Percentiles rank a stretch among this genome's conserved stretches.
phyloP scores from a whole-genome alignment of 2,113 vertebrate genomes.

The Corvus hawaiiensis region DNA sequence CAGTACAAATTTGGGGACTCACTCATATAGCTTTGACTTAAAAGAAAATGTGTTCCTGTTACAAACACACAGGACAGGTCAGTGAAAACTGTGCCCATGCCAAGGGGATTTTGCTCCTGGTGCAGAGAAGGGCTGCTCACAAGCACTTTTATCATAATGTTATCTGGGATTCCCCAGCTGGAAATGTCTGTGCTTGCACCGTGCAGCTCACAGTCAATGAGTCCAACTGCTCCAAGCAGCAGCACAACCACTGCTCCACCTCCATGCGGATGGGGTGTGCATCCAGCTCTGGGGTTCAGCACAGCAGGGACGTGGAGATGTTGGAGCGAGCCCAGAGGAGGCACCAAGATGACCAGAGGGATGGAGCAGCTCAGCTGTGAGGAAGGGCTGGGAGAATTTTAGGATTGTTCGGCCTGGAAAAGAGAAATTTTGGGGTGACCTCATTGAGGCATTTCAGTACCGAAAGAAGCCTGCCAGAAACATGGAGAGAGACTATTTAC shows the following conservation, averaged over 20 bases:
- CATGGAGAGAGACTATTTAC: neutral
- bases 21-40: neutral
- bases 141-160: accelerated
- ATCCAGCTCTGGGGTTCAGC: neutral
- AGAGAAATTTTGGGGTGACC: neutral
- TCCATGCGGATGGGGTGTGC: neutral
- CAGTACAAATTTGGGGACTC: neutral
- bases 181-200: neutral
- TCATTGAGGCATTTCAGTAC: accelerated
- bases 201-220: neutral
- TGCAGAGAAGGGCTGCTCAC: neutral
- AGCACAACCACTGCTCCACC: neutral
- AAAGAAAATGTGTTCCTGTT: neutral
- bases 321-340: neutral
- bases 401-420: neutral
- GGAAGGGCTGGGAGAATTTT: neutral
- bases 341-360: too few species aligned
- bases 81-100: neutral
- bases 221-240: neutral
- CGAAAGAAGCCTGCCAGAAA: neutral
- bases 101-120: neutral
- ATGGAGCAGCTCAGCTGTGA: neutral
- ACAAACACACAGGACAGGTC: neutral
- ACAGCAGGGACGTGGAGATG: neutral
- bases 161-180: neutral